Percentiles rank a stretch among this genome's conserved stretches.
phyloP scores from a whole-genome alignment of 2,113 vertebrate genomes.

The Charadrius vociferus region DNA sequence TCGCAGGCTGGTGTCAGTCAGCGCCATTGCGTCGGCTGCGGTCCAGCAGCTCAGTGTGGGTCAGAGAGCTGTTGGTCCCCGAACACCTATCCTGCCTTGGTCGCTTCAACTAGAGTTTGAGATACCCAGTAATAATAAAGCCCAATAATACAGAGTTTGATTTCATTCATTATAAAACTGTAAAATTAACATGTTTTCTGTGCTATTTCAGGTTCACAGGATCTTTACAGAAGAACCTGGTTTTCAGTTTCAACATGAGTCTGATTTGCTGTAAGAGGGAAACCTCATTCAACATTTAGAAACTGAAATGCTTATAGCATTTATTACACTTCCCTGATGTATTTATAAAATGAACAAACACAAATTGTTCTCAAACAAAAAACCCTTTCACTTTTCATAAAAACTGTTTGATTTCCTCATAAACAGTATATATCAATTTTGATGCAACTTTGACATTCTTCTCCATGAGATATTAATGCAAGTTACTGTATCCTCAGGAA shows the following conservation, averaged over 20 bases:
- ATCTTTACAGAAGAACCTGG: not conserved
- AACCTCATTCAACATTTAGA: not conserved
- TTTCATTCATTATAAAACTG: not conserved
- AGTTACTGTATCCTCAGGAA: not conserved
- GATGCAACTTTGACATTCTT: not conserved
- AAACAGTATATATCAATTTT: not conserved
- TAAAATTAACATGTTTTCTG: not conserved
- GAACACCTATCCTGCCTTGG: not conserved
- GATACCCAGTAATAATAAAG: not conserved
- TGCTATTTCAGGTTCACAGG: not conserved
- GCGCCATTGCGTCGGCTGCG: accelerated
- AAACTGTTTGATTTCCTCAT: not conserved
- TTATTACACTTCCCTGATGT: not conserved
- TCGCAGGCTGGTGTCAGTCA: not conserved
- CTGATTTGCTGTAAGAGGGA: not conserved
- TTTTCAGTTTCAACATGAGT: not conserved
- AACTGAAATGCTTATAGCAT: not conserved
- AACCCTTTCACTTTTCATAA: not conserved
- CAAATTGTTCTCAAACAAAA: not conserved
- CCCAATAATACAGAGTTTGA: not conserved
- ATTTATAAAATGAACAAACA: not conserved
- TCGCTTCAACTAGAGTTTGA: not conserved
- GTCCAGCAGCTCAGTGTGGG: not conserved
- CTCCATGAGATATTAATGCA: not conserved
- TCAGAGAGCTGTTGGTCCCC: not conserved